phyloP scores from a whole-genome alignment of 37 sponge, comb jelly and placozoan genomes.

The Sycon ciliatum region DNA sequence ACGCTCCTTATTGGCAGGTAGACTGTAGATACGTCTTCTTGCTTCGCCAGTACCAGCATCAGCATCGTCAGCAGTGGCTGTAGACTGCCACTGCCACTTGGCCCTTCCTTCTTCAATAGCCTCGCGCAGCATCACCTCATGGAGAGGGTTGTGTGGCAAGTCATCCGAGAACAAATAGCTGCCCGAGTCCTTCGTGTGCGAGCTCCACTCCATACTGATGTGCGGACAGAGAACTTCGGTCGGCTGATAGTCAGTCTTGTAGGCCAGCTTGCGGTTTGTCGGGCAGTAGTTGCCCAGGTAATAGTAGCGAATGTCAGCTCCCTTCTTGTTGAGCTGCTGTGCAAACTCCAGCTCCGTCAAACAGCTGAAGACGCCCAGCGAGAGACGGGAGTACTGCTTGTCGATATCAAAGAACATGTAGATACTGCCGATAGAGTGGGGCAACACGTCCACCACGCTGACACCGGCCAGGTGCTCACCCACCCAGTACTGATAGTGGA shows the following conservation, averaged over 20 bases:
- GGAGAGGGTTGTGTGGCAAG: too few species aligned
- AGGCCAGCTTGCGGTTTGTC: slow-evolving; percentile 64
- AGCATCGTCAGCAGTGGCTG: too few species aligned
- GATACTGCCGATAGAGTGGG: slow-evolving; percentile 72
- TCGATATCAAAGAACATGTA: slow-evolving; percentile 82
- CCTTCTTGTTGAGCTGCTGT: slow-evolving; percentile 27
- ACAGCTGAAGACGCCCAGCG: slow-evolving; percentile 84
- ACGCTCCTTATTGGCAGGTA: too few species aligned
- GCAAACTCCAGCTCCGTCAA: slow-evolving; percentile 78
- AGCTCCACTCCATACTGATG: slow-evolving; percentile 54
- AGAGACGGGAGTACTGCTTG: slow-evolving; percentile 62
- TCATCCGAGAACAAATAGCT: too few species aligned
- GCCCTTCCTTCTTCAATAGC: too few species aligned
- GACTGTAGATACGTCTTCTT: too few species aligned
- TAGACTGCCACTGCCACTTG: too few species aligned
- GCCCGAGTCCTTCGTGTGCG: too few species aligned
- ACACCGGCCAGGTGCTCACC: slow-evolving; percentile 77
- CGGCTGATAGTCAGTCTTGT: slow-evolving; percentile 80
- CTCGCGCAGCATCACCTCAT: too few species aligned
- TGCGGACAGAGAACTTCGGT: slow-evolving; percentile 74
- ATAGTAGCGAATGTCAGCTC: slow-evolving; percentile 63
- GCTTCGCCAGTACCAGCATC: too few species aligned
- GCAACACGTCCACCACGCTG: slow-evolving; percentile 72
- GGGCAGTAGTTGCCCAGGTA: slow-evolving; percentile 82
- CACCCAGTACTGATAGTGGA: slow-evolving; percentile 69